Conservation (phyloP, 2,888 invertebrate species). For the Hipparchia semele region DNA sequence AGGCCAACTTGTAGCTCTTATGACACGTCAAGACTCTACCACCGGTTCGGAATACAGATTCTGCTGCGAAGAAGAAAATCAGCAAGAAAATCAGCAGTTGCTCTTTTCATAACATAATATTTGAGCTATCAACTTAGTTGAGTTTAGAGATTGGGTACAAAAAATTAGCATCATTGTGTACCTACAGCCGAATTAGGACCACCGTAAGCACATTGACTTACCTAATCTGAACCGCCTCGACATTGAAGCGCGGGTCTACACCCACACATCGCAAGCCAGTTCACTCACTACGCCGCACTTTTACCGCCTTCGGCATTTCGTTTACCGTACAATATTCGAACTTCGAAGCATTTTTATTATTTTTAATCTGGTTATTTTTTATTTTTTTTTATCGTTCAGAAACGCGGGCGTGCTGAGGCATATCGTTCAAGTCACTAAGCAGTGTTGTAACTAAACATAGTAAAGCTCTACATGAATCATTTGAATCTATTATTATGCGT, state of each 20-base stretch:
- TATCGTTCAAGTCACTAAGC: constrained; percentile 68
- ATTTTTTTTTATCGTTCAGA: constrained; percentile 29
- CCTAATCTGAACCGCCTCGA: constrained; percentile 58
- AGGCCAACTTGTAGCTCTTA: too few relatives aligned
- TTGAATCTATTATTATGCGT: constrained; percentile 80
- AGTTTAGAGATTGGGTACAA: too few relatives aligned
- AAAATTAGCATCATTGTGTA: too few relatives aligned
- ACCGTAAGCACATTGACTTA: constrained; percentile 43
- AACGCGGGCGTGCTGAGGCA: constrained; percentile 52
- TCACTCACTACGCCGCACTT: constrained; percentile 34
- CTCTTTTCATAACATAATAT: too few relatives aligned
- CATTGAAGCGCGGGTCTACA: constrained; percentile 55
- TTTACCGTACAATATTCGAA: constrained; percentile 28
- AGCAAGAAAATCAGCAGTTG: too few relatives aligned
- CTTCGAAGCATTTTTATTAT: constrained; percentile 24
- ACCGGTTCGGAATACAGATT: too few relatives aligned
- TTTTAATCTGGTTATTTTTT: constrained; percentile 13
- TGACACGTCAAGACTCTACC: too few relatives aligned
- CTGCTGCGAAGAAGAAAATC: too few relatives aligned
- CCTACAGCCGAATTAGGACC: background rate
- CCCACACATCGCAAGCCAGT: constrained; percentile 38
- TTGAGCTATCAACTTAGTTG: too few relatives aligned
- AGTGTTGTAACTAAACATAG: constrained; percentile 46
- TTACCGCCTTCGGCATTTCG: constrained; percentile 36
- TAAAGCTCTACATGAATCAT: constrained; percentile 69